Percentiles rank a stretch among this genome's conserved stretches.
These are phyloP conservation scores for Platygyra sinensis DNA, from an alignment of 64 coral and sea anemone species.

Conservation along the genomic window DNA sequence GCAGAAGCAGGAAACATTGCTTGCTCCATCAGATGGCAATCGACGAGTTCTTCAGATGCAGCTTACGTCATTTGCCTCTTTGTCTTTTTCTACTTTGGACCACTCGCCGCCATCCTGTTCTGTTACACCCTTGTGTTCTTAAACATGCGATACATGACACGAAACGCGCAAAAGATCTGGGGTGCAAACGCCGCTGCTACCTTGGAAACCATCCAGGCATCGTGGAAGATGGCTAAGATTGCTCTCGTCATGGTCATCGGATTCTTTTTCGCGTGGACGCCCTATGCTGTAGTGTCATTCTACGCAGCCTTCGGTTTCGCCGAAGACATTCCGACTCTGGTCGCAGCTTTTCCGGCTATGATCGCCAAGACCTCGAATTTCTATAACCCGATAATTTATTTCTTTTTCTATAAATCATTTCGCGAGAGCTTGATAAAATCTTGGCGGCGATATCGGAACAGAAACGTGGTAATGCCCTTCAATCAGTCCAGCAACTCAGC, in stretches of 20 bases:
- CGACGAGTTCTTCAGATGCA: slow-evolving; percentile 11
- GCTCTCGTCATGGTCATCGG: slow-evolving; percentile 25
- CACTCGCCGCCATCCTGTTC: slow-evolving; percentile 14
- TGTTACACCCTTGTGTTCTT: slow-evolving; percentile 46
- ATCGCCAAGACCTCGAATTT: slow-evolving; percentile 58
- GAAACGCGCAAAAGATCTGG: slow-evolving; percentile 47
- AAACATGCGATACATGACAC: slow-evolving; percentile 53
- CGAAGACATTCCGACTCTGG: neutral
- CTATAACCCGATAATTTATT: slow-evolving; percentile 80
- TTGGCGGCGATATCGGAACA: slow-evolving; percentile 21
- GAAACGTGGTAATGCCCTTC: neutral
- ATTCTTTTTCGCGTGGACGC: slow-evolving; percentile 70
- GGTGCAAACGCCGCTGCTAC: slow-evolving; percentile 40
- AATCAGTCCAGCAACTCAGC: neutral
- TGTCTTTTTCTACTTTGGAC: slow-evolving; percentile 59
- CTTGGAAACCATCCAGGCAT: slow-evolving; percentile 43
- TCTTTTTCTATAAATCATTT: slow-evolving; percentile 73
- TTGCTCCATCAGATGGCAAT: slow-evolving; percentile 63
- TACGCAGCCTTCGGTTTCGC: slow-evolving; percentile 25
- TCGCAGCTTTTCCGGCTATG: slow-evolving; percentile 30
- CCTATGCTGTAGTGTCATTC: slow-evolving; percentile 65
- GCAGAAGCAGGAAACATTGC: slow-evolving; percentile 35
- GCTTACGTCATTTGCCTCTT: slow-evolving; percentile 58
- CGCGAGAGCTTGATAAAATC: slow-evolving; percentile 35
- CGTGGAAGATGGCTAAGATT: slow-evolving; percentile 42